Percentiles rank a stretch among this genome's conserved stretches.
Evolutionary conservation across 2,113 vertebrate species (phyloP).

Genomic region (Atractosteus spatula): DNA sequence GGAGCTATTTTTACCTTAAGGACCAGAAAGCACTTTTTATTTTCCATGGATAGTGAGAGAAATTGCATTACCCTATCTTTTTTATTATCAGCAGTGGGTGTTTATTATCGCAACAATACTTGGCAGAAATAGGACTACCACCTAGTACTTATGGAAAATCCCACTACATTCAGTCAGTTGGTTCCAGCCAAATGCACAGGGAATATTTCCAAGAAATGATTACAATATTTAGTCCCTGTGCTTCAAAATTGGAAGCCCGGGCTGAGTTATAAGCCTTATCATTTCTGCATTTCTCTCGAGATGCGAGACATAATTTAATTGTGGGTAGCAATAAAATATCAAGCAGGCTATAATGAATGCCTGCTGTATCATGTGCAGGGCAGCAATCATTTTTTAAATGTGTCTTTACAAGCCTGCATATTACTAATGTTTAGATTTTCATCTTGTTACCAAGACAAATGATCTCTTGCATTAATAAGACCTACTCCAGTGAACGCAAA

Average conservation of each 20-base stretch:
- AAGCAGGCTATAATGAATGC: conserved; percentile 72
- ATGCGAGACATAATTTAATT: conserved; percentile 57
- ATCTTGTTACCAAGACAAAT: conserved; percentile 82
- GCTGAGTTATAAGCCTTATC: neutral
- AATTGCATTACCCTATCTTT: no score
- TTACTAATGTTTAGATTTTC: conserved; percentile 79
- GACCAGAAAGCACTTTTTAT: no score
- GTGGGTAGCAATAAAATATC: conserved; percentile 71
- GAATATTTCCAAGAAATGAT: neutral
- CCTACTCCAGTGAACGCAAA: conserved; percentile 59
- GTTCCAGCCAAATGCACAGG: conserved; percentile 31
- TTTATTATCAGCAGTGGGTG: no score
- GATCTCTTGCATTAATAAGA: conserved; percentile 56
- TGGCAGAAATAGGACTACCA: no score
- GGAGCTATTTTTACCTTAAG: no score
- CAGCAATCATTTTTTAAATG: conserved; percentile 69
- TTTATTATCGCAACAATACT: no score
- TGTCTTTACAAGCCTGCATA: conserved; percentile 75
- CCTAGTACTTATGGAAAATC: no score
- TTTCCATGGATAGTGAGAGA: no score
- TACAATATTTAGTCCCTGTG: conserved; percentile 1
- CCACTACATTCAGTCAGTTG: neutral
- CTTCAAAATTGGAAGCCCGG: neutral
- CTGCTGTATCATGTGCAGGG: conserved; percentile 63
- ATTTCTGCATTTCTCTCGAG: conserved; percentile 12